Percentiles rank a stretch among this genome's conserved stretches.
These are phyloP conservation scores for Tanaodytes sp. DNA, from an alignment of 2,888 invertebrate genomes.

Conservation along the genomic window DNA sequence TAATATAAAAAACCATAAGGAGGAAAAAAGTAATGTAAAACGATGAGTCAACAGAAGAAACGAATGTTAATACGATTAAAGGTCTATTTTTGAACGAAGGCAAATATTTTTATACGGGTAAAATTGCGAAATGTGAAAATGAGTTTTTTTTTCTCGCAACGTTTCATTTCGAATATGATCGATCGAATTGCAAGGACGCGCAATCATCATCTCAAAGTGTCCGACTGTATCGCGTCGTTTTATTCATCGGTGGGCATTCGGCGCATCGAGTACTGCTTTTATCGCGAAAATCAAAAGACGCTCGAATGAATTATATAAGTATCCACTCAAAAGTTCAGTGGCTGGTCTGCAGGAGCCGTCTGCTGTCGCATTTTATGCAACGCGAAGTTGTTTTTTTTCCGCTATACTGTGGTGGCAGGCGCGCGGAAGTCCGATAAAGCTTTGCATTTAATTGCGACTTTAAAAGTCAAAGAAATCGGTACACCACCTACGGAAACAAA, in stretches of 20 bases:
- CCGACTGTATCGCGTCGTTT: constrained; percentile 27
- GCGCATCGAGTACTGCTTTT: constrained; percentile 29
- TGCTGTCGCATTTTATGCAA: constrained; percentile 7
- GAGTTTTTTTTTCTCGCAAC: too few relatives aligned
- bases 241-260: constrained; percentile 26
- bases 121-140: too few relatives aligned
- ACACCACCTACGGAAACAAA: constrained; percentile 15
- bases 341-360: constrained; percentile 12
- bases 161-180: too few relatives aligned
- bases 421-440: constrained; percentile 11
- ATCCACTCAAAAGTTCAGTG: constrained; percentile 33
- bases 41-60: too few relatives aligned
- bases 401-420: background rate
- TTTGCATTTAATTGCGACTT: constrained; percentile 22
- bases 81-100: too few relatives aligned
- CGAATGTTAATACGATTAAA: too few relatives aligned
- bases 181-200: constrained; percentile 25
- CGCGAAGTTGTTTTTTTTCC: constrained; percentile 18
- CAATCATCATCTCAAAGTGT: constrained; percentile 44
- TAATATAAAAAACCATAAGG: too few relatives aligned
- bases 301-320: constrained; percentile 43
- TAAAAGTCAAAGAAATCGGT: constrained; percentile 17
- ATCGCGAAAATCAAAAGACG: constrained; percentile 40
- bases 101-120: too few relatives aligned
- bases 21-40: too few relatives aligned